Evolutionary conservation across 92 coral and sea anemone genomes (phyloP).

Genomic region (Zoanthus sociatus): DNA sequence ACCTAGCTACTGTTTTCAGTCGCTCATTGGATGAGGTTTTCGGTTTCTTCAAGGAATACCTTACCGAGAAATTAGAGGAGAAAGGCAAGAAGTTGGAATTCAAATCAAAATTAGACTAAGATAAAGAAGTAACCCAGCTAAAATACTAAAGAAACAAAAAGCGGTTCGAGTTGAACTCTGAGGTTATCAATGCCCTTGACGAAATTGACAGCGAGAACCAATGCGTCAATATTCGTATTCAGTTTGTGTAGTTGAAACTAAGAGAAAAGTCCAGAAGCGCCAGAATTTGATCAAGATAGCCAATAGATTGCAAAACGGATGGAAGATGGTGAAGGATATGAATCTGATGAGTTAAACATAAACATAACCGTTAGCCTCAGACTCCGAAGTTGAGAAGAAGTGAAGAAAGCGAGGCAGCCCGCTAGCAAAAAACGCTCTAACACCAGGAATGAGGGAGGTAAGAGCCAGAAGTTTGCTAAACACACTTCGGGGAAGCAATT

Average conservation of each 20-base stretch:
- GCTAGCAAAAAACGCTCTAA: not conserved
- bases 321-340: no score
- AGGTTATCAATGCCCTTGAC: not conserved
- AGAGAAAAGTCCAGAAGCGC: not conserved
- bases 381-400: no score
- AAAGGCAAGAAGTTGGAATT: not conserved
- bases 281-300: not conserved
- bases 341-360: no score
- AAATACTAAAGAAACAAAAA: not conserved
- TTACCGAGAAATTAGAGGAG: not conserved
- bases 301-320: no score
- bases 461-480: not conserved
- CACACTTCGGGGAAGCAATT: not conserved
- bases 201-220: not conserved
- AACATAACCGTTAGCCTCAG: no score
- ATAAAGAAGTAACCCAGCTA: not conserved
- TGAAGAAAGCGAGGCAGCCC: no score
- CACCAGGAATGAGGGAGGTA: not conserved
- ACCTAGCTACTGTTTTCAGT: no score
- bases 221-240: not conserved
- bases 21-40: no score
- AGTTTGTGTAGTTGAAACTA: not conserved
- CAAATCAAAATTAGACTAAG: not conserved
- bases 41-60: no score
- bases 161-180: not conserved